phyloP scores from a whole-genome alignment of 2,113 vertebrate genomes.

The Cygnus atratus region DNA sequence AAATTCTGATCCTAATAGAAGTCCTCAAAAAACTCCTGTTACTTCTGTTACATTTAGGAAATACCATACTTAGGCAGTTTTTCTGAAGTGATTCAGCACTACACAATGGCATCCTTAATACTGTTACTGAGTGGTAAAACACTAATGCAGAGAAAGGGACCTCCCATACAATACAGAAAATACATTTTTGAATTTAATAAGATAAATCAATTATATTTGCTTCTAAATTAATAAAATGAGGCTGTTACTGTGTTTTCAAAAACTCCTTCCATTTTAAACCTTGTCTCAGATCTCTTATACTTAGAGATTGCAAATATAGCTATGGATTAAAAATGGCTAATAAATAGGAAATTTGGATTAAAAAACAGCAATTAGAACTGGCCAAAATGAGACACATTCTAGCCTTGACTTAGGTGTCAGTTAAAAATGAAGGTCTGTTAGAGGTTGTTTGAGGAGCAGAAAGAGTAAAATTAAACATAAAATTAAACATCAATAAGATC shows the following conservation, averaged over 20 bases:
- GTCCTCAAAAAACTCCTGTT: neutral
- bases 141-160: neutral
- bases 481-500: neutral
- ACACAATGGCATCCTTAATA: neutral
- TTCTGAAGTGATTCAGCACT: neutral
- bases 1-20: neutral
- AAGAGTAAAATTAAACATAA: neutral
- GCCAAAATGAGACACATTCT: neutral
- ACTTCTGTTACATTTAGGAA: neutral
- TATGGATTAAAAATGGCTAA: neutral
- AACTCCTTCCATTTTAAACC: neutral
- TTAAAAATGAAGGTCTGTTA: neutral
- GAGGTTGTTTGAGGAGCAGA: neutral
- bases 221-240: neutral
- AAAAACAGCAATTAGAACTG: neutral
- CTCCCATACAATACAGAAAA: neutral
- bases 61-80: neutral
- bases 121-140: neutral
- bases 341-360: neutral
- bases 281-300: neutral
- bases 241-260: neutral
- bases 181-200: rapidly evolving
- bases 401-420: neutral
- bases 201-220: neutral
- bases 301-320: neutral